Evolutionary conservation across 64 coral and sea anemone genomes (phyloP), one percentile per base, ranked within the genome.

Genomic region (Platygyra sinensis): DNA sequence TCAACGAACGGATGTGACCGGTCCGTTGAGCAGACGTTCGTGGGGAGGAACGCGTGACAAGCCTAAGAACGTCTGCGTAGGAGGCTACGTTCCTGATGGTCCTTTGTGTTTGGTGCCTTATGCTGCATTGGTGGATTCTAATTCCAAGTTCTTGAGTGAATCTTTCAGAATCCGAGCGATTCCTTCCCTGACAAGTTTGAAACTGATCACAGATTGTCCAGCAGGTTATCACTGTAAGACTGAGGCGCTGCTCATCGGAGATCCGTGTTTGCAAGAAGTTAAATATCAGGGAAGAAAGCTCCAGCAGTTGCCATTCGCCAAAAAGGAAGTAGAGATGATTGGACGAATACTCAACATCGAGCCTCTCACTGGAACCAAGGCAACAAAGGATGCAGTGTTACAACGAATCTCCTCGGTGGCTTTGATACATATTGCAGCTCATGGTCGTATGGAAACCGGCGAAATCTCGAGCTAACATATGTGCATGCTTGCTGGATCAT

Each of bases 201-300:
- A 86, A 72, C 18, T 86, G 14, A 32, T 86, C 5, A 2, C 24
- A 52, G 62, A 86, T 27, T 72, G 3, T 72, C 65, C 67, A n/a
- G 83, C 22, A 8, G 67, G 57, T 24, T 49, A 72, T 8, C 64
- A 86, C 17, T 27, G 20, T 13, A 73, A 86, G 32, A 71, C 65
- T 20, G 83, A 67, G 1, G 67, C 83, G 4, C 50, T 86, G 38
- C 64, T 86, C 16, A 39, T 86, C 0, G 59, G 80, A 31, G 78
- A 80, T 80, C 78, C 78, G 15, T 80, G 57, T 10, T 52, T 80
- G 9, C 51, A 62, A 80, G 78, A 80, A 32, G 10, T 80, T 80
- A 46, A 27, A 9, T 31, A 24, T 60, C 78, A 18, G 30, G 10
- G 78, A 8, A 57, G 57, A 36, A 36, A 36, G 33, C 33, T 36